Evolutionary conservation across 2,113 vertebrate genomes (phyloP).

Genomic region (Perognathus longimembris): DNA sequence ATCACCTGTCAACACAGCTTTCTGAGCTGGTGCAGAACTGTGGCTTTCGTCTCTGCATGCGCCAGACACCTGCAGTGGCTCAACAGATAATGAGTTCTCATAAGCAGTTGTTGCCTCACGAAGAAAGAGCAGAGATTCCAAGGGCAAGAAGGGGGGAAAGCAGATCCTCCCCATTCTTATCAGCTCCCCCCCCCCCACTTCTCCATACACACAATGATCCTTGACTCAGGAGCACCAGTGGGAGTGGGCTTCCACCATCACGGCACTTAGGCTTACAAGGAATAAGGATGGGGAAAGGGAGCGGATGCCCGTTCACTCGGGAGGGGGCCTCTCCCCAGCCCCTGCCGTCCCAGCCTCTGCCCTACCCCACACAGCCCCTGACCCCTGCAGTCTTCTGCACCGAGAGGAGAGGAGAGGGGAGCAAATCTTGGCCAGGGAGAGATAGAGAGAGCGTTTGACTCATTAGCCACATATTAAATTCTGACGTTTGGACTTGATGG

Average conservation of each 20-base stretch:
- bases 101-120: neutral
- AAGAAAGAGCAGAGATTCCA: neutral
- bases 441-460: slow-evolving; percentile 23
- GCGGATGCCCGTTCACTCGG: neutral
- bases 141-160: neutral
- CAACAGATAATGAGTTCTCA: neutral
- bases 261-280: neutral
- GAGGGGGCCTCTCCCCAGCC: neutral
- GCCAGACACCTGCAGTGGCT: neutral
- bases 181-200: neutral
- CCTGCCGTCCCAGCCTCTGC: neutral
- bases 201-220: rapidly evolving
- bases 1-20: neutral
- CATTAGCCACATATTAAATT: slow-evolving; percentile 24
- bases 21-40: neutral
- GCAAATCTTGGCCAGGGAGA: neutral
- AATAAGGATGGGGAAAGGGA: neutral
- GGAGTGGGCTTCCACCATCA: neutral
- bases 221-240: neutral
- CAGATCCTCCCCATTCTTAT: no score
- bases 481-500: slow-evolving; percentile 6
- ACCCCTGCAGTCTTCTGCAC: neutral
- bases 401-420: neutral
- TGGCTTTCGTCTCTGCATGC: neutral
- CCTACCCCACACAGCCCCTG: neutral